Evolutionary conservation across 2,113 vertebrate genomes (phyloP), one percentile per base, ranked within the genome.

Genomic region (Trachemys scripta): DNA sequence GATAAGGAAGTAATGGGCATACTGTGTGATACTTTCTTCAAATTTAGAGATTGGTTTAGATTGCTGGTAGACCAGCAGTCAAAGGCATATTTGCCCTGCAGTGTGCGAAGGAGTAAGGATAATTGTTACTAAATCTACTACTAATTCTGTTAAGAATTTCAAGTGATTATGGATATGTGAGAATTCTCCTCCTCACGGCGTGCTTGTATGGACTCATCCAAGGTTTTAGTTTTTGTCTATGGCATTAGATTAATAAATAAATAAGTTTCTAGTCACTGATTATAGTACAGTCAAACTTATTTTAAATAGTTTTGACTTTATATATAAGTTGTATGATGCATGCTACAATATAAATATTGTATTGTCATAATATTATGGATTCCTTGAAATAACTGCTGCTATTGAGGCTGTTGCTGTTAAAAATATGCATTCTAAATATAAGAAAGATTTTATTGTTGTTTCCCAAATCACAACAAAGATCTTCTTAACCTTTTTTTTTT

Each of bases 291-390:
- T 93, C n/a, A 88, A 87, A 95, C 3, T 78, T 84, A 72, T 93
- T 69, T 69, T 94, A 94, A 96, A 93, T 88, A 94, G 93, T 94
- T 35, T 69, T 92, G 38, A 96, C 87, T 95, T 95, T 76, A 80
- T 88, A 20, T 88, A 72, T 4, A n/a, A 69, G 35, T n/a, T 69
- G 62, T 69, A 19, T 69, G 62, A 69, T 19, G 35, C 35, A 69
- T 35, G 17, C 62, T n/a, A 20, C 62, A 92, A 69, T 89, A 45
- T 80, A 95, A 95, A 72, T 96, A 59, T 17, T 53, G 79, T 62
- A 86, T 96, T 97, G 49, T 91, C 82, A 93, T 96, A 94, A 87
- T 80, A 90, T 89, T 93, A 80, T 31, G 80, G 69, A 92, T 87
- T 85, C 42, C 90, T 86, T 87, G 89, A 2, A 87, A 49, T 82